phyloP scores from a whole-genome alignment of 2,888 invertebrate genomes.

The Dynastes hyllus region DNA sequence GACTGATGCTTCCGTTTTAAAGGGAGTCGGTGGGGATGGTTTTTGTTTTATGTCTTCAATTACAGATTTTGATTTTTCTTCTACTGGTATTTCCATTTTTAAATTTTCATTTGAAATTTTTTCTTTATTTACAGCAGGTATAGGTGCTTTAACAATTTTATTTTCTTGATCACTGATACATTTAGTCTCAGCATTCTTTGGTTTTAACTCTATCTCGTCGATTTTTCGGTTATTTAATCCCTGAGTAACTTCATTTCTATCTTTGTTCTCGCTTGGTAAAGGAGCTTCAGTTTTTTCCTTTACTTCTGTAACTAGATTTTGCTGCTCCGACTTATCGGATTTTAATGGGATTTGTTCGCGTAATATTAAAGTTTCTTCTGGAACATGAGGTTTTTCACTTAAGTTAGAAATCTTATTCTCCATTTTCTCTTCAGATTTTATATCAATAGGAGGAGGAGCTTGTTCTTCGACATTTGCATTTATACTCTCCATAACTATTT shows the following conservation, averaged over 20 bases:
- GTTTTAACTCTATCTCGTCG: conserved; percentile 27
- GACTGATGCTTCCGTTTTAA: conserved; percentile 21
- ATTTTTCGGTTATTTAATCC: conserved; percentile 22
- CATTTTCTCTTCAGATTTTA: conserved; percentile 29
- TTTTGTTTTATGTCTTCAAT: conserved; percentile 26
- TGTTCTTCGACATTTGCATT: background rate
- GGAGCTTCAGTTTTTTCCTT: conserved; percentile 9
- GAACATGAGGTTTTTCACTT: background rate
- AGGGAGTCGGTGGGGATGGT: background rate
- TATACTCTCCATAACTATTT: conserved; percentile 67
- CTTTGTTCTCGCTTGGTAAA: background rate
- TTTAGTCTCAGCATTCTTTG: conserved; percentile 29
- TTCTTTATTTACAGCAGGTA: background rate
- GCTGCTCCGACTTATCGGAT: background rate
- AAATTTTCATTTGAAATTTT: conserved; percentile 9
- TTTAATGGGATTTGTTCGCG: background rate
- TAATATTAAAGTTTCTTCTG: background rate
- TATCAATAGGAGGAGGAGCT: background rate
- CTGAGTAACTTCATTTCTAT: conserved; percentile 10
- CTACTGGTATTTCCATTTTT: background rate
- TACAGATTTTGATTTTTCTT: conserved; percentile 22
- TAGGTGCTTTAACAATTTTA: background rate
- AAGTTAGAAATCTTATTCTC: conserved; percentile 16
- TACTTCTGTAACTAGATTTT: background rate
- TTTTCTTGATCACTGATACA: background rate